Conservation (phyloP, 2,888 invertebrate genomes). For the Brachycybe producta region DNA sequence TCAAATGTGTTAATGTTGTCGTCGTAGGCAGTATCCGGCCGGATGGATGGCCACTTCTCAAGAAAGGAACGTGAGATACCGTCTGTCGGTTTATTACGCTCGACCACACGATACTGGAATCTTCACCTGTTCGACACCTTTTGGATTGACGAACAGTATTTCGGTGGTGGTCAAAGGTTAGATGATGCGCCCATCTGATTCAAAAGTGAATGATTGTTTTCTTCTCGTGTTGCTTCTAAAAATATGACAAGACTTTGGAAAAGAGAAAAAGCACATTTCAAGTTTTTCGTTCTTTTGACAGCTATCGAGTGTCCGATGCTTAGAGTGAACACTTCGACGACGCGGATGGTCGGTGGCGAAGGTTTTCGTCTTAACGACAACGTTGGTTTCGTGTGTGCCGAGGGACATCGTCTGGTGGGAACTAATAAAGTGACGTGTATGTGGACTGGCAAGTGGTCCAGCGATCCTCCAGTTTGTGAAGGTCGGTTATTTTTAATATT, state of each 20-base stretch:
- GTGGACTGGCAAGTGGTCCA: slow-evolving; percentile 49
- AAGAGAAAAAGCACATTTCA: no score
- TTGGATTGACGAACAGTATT: slow-evolving; percentile 63
- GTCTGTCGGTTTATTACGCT: slow-evolving; percentile 66
- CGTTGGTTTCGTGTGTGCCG: slow-evolving; percentile 62
- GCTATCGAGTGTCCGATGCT: slow-evolving; percentile 37
- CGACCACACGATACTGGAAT: slow-evolving; percentile 69
- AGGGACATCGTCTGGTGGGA: slow-evolving; percentile 65
- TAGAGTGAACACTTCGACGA: slow-evolving; percentile 22
- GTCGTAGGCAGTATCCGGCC: slow-evolving; percentile 57
- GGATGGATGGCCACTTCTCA: slow-evolving; percentile 60
- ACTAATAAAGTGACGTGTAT: slow-evolving; percentile 65
- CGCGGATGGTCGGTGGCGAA: slow-evolving; percentile 52
- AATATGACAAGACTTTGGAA: neutral
- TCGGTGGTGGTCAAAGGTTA: slow-evolving; percentile 62
- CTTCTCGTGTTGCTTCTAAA: neutral
- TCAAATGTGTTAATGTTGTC: no score
- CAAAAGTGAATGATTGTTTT: no score
- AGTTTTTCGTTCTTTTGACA: slow-evolving; percentile 22
- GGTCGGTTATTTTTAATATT: no score
- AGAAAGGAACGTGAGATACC: slow-evolving; percentile 66
- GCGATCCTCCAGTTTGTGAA: slow-evolving; percentile 29
- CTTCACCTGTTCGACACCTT: slow-evolving; percentile 70
- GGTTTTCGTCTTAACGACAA: slow-evolving; percentile 64
- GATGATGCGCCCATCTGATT: slow-evolving; percentile 27